Base-by-base conservation (phyloP, 2,797 vertebrate species). In the Gallinago stenura region DNA sequence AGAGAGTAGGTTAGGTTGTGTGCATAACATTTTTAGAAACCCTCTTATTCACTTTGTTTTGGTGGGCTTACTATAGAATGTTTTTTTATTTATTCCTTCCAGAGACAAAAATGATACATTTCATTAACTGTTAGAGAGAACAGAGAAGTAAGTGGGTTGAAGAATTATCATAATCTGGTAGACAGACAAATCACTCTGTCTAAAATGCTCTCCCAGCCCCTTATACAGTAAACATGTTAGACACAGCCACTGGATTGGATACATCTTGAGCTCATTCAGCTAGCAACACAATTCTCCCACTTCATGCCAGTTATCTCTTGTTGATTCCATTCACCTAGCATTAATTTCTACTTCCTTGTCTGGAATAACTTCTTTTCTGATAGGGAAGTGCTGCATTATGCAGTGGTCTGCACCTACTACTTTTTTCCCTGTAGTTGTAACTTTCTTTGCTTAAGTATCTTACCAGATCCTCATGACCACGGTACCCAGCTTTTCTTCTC, bases 151-250 rank as follows among this genome's bases (percentile, higher is more conserved):
- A 82, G 77, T 94, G 77, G 39, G 58, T 73, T 56, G 61, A 93
- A 96, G 93, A 91, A 93, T 95, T 96, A 96, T 56, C 85, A 84
- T 95, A 96, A 96, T 96, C 96, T 96, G 87, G 46, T 70, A 95
- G 94, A 83, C 96, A 96, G 94, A 97, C 96, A 94, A 97, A 95
- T 95, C 91, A 83, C 58, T 90, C 60, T 73, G 82, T 78, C 83
- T 95, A 66, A 91, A 93, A 89, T 84, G 54, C 70, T 79, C 43
- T 91, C 48, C 64, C 54, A 86, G 80, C 28, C 77, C 54, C 35
- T 90, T 62, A 61, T 91, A 76, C 86, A 56, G 83, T 96, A 97
- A 96, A 90, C 80, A 68, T 88, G 69, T 78, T 72, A 76, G 85
- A 12, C 57, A 79, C 3, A 13, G 86, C 73, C 31, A 30, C 83